Percentiles rank a stretch among this genome's conserved stretches.
phyloP scores from a whole-genome alignment of 2,888 invertebrate species.

The Apodemia mormo region DNA sequence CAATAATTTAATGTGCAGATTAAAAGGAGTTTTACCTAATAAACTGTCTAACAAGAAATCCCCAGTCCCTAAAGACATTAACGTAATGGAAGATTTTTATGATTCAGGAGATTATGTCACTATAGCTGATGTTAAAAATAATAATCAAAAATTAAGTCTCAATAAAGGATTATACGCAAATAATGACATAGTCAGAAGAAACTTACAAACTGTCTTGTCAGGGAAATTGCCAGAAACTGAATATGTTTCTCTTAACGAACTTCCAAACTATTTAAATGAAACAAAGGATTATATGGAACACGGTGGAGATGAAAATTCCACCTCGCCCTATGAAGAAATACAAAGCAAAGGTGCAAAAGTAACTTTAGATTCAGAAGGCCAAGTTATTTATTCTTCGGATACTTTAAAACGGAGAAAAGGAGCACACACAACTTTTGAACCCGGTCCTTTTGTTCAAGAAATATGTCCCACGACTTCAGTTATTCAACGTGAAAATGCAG shows the following conservation, averaged over 20 bases:
- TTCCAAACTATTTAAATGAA: constrained; percentile 81
- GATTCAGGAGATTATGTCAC: constrained; percentile 93
- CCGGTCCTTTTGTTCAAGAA: constrained; percentile 91
- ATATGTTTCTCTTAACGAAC: constrained; percentile 90
- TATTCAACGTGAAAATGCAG: constrained; percentile 67
- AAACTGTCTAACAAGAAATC: constrained; percentile 77
- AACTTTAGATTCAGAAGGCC: constrained; percentile 91
- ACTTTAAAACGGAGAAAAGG: constrained; percentile 90
- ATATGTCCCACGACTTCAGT: constrained; percentile 64
- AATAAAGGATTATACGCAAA: constrained; percentile 81
- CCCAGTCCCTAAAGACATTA: constrained; percentile 68
- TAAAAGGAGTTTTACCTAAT: constrained; percentile 84
- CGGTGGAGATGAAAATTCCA: constrained; percentile 55
- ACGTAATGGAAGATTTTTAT: constrained; percentile 70
- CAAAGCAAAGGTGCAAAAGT: constrained; percentile 88
- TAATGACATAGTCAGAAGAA: constrained; percentile 85
- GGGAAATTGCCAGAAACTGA: constrained; percentile 85
- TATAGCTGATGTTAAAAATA: constrained; percentile 90
- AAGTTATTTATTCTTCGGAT: constrained; percentile 93
- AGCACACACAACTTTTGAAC: constrained; percentile 92
- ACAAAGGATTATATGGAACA: constrained; percentile 71
- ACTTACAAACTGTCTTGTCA: constrained; percentile 81
- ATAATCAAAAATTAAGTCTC: constrained; percentile 83
- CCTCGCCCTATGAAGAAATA: constrained; percentile 62
- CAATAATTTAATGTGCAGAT: constrained; percentile 87